Base-by-base conservation (phyloP, 2,888 invertebrate species). In the Limnephilus lunatus region DNA sequence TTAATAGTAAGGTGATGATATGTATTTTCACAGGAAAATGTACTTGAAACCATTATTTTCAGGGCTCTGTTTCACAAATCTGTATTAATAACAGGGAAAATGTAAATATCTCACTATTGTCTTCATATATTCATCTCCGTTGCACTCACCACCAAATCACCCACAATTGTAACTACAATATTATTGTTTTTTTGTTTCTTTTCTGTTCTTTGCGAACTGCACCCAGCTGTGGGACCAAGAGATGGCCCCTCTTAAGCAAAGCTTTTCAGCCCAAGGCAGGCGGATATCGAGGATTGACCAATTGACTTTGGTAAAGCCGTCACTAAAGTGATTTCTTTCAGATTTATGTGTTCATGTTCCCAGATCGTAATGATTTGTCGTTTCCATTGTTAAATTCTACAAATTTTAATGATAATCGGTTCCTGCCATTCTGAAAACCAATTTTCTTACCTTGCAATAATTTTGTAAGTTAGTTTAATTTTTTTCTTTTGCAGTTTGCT, bases 211-310 rank as follows among this genome's bases (percentile, higher is more conserved):
- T 87, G n/a, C 88, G 53, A 44, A 91, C 85, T 81, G 48, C 92
- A 91, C 93, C 95, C 97, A 98, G 97, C 96, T 98, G 95, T 98
- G 98, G 97, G 98, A 98, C 96, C 98, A 98, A 96, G 98, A 98
- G 96, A 98, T 98, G 96, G 97, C 97, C 95, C 98, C 98, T 95
- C 96, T 98, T 95, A 98, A 98, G 97, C 97, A 97, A 95, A 97
- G 98, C 94, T 97, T 98, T 94, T 97, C 98, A 94, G 96, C 96
- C 95, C 97, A 97, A 95, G 97, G 98, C 95, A 97, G 98, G 95
- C 97, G 97, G 96, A 98, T 98, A 96, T 98, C 98, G 96, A 97
- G 98, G 96, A 98, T 98, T 96, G 97, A 98, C 95, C 97, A 98
- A 96, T 96, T 98, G 95, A 97, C 98, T 95, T 96, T 98, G 98